Percentiles rank a stretch among this genome's conserved stretches.
Conservation (phyloP, 2,888 invertebrate species). For the Nemapogon koenigi region DNA sequence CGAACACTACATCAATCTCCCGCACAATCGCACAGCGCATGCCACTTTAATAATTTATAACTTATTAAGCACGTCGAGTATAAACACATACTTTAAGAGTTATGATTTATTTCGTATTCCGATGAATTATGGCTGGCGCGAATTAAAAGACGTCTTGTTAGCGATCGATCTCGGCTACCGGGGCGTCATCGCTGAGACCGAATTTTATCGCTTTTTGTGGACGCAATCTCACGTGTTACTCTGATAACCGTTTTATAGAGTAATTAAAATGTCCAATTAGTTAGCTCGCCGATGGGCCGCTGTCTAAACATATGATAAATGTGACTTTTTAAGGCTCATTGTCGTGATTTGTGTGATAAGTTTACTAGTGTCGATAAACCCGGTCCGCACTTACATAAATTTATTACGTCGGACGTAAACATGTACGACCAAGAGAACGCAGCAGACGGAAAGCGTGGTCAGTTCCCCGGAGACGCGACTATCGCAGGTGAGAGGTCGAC, state of each 20-base stretch:
- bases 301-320: constrained; percentile 47
- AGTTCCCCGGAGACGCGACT: constrained; percentile 28
- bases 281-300: constrained; percentile 15
- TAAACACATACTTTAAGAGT: constrained; percentile 54
- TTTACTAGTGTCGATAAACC: background rate
- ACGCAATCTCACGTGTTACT: constrained; percentile 46
- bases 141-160: constrained; percentile 16
- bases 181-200: constrained; percentile 16
- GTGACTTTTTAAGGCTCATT: too few relatives aligned
- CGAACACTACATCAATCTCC: constrained; percentile 58
- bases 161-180: constrained; percentile 1
- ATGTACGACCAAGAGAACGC: background rate
- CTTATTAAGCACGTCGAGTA: constrained; percentile 62
- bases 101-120: constrained; percentile 60
- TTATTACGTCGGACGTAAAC: too few relatives aligned
- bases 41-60: constrained; percentile 65
- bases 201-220: constrained; percentile 44
- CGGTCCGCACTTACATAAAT: too few relatives aligned
- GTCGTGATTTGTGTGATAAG: background rate
- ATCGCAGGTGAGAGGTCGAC: background rate
- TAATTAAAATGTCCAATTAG: constrained; percentile 38
- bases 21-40: constrained; percentile 48
- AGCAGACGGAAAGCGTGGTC: constrained; percentile 29
- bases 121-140: constrained; percentile 56
- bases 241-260: constrained; percentile 60